Evolutionary conservation across 2,888 invertebrate species (phyloP), one percentile per base, ranked within the genome.

Genomic region (Pteria penguin): DNA sequence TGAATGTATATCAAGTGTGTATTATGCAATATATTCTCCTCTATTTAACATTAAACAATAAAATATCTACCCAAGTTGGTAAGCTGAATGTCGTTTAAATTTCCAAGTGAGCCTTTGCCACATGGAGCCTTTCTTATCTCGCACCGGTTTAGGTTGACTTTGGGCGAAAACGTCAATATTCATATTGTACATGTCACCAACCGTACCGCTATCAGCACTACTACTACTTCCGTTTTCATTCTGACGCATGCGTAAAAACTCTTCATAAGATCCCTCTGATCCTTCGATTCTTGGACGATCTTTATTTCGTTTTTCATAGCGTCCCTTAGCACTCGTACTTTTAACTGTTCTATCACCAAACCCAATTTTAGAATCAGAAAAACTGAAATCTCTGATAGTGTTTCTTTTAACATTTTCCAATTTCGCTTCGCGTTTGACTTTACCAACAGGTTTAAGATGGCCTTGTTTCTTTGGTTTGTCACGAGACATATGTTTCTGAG

Each of bases 41-140:
- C n/a, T n/a, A n/a, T n/a, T n/a, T n/a, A n/a, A n/a, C n/a, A n/a
- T n/a, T n/a, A n/a, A n/a, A n/a, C n/a, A n/a, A n/a, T n/a, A n/a
- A n/a, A n/a, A n/a, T n/a, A n/a, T n/a, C 18, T 45, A 45, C 11
- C 45, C 18, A 18, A 45, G 45, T 18, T 45, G 45, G 45, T 45
- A 45, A 14, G 45, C 45, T 18, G 54, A 62, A 61, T 76, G 60
- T 68, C 82, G 79, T 71, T 72, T 79, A 60, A 85, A 85, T 33
- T 78, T 72, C 81, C 83, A 85, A 3, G 85, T 85, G 27, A 85
- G 74, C 60, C 79, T 79, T 67, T 83, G 79, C 83, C 83, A 85
- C n/a, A 85, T 26, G 11, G 75, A 74, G 2, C 78, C 79, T 68
- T 81, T 80, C 4, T 76, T 65, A 24, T 77, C 67, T 61, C 69